phyloP scores from a whole-genome alignment of 1,140 invertebrate species.

The Drosophila ironensis region DNA sequence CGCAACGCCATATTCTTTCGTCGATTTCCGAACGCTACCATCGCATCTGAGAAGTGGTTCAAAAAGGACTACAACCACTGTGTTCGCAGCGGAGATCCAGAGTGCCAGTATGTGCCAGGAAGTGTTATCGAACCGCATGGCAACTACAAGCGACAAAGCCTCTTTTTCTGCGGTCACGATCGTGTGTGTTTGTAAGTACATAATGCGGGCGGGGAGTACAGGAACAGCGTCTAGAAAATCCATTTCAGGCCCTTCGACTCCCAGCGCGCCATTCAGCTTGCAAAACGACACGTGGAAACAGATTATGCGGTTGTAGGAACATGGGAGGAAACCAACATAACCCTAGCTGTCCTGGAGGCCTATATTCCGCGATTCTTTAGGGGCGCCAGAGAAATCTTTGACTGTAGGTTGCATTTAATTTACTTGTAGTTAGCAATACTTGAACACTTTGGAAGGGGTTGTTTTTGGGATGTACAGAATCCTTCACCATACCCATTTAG shows the following conservation, averaged over 20 bases:
- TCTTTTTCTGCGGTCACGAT: slow-evolving; percentile 94
- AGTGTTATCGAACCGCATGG: slow-evolving; percentile 90
- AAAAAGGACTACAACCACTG: slow-evolving; percentile 95
- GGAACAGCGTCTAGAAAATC: not conserved
- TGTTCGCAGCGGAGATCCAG: slow-evolving; percentile 90
- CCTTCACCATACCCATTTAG: slow-evolving; percentile 8
- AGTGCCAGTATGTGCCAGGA: slow-evolving; percentile 91
- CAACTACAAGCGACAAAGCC: slow-evolving; percentile 88
- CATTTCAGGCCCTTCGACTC: slow-evolving; percentile 90
- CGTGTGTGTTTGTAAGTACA: slow-evolving; percentile 91
- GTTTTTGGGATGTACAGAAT: not conserved
- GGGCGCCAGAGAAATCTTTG: slow-evolving; percentile 84
- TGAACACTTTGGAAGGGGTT: slow-evolving; percentile 11
- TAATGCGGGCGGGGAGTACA: too few species aligned
- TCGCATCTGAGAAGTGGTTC: slow-evolving; percentile 91
- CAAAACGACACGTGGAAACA: slow-evolving; percentile 90
- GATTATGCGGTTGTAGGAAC: slow-evolving; percentile 94
- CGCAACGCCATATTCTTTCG: slow-evolving; percentile 92
- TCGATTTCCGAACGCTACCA: slow-evolving; percentile 90
- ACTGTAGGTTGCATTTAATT: slow-evolving; percentile 57
- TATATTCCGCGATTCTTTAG: slow-evolving; percentile 92
- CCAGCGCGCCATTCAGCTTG: slow-evolving; percentile 89
- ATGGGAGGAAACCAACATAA: slow-evolving; percentile 92
- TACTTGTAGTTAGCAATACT: not conserved
- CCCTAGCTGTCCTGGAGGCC: slow-evolving; percentile 90